phyloP scores from a whole-genome alignment of 2,888 invertebrate species.

The Idaea dimidiata region DNA sequence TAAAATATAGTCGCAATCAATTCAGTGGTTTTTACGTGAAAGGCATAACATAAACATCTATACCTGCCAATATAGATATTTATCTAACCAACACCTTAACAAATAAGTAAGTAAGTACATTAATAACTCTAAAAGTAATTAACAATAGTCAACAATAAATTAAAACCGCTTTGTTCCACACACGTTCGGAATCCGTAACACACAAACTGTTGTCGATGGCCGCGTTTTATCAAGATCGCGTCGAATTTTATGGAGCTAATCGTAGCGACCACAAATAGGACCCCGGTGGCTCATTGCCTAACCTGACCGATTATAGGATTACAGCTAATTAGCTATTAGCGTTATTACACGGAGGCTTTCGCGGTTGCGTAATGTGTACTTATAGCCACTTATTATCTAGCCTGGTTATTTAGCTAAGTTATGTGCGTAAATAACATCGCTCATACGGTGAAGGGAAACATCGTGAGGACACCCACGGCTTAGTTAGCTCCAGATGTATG shows the following conservation, averaged over 20 bases:
- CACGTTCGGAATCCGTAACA: neutral
- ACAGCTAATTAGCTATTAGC: slow-evolving; percentile 77
- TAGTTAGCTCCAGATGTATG: too few relatives aligned
- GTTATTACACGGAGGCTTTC: slow-evolving; percentile 53
- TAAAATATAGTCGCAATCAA: too few relatives aligned
- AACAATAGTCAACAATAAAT: neutral
- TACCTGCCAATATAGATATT: neutral
- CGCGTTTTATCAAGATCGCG: slow-evolving; percentile 75
- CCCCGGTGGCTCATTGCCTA: slow-evolving; percentile 74
- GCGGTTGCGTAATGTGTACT: slow-evolving; percentile 14
- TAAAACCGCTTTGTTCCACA: neutral
- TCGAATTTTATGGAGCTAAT: slow-evolving; percentile 77
- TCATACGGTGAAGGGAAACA: too few relatives aligned
- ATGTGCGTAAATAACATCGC: too few relatives aligned
- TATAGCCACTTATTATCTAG: slow-evolving; percentile 15
- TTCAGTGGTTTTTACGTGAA: too few relatives aligned
- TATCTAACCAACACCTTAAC: neutral
- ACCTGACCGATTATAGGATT: slow-evolving; percentile 79
- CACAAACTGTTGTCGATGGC: slow-evolving; percentile 51
- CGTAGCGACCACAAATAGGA: slow-evolving; percentile 71
- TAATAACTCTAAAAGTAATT: neutral
- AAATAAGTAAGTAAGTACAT: neutral
- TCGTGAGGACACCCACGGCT: too few relatives aligned
- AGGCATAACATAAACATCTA: too few relatives aligned
- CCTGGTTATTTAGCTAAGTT: slow-evolving; percentile 4